Evolutionary conservation across 2,797 vertebrate genomes (phyloP), one percentile per base, ranked within the genome.

Genomic region (Alauda arvensis): DNA sequence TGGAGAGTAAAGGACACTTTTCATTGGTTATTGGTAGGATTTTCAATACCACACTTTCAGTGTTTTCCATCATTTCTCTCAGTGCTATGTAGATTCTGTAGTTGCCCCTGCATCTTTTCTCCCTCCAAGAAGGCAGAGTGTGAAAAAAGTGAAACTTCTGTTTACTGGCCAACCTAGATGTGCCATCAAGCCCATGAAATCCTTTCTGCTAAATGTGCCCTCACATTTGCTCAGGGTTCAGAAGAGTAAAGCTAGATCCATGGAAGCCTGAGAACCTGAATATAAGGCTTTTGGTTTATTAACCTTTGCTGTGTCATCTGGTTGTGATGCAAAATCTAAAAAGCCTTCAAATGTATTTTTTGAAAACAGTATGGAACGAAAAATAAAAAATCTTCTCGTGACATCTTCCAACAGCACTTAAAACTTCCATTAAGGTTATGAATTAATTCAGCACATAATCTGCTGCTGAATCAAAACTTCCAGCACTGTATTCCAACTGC

Each of bases 391-490:
- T 55, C 77, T 90, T 80, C 42, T 34, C 3, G 1, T 55, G 43
- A 63, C 28, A 59, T 84, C 53, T 87, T 93, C 68, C 80, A 89
- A 67, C 18, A 89, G 65, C 80, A 82, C 72, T 76, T 94, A 94
- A 59, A 93, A 74, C 88, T 96, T 95, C 92, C 87, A 92, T 92
- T 90, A 94, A 88, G 89, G 51, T 77, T 94, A 89, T 93, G 51
- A 94, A 85, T 86, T 33, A 91, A 88, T 78, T n/a, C 55, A 91
- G 87, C 71, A 82, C 52, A 87, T 61, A 90, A 87, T 95, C 93
- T 95, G 84, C 95, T 93, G 87, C 68, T 94, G 85, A 95, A 95
- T 87, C 86, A 85, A 68, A 91, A 92, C 71, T 91, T 93, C 91
- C 91, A 94, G 62, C 19, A 59, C 61, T 93, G 46, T 94, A 80